Evolutionary conservation across 2,797 vertebrate genomes (phyloP).

Genomic region (Mus minutoides): DNA sequence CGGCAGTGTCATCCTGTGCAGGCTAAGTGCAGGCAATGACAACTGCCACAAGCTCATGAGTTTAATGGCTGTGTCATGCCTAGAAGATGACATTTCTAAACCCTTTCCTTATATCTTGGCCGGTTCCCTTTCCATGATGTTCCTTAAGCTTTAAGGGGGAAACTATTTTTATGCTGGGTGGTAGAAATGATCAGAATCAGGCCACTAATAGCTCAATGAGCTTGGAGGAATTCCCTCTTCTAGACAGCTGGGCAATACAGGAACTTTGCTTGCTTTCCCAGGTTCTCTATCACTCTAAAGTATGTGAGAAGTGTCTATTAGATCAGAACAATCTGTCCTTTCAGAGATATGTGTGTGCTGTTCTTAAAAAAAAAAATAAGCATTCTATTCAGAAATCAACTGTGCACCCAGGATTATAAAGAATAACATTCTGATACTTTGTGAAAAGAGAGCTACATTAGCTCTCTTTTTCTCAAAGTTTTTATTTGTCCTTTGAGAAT

Average conservation of each 20-base stretch:
- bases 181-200: not conserved
- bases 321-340: not conserved
- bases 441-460: not conserved
- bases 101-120: not conserved
- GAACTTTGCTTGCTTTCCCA: not conserved
- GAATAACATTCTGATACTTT: not conserved
- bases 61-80: not conserved
- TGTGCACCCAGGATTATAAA: not conserved
- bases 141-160: rapidly evolving
- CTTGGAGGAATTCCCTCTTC: not conserved
- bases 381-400: not conserved
- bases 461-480: not conserved
- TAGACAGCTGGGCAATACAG: too few relatives aligned
- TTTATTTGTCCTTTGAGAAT: not conserved
- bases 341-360: rapidly evolving
- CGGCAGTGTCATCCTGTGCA: not conserved
- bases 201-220: rapidly evolving
- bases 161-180: not conserved
- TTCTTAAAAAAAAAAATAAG: not conserved
- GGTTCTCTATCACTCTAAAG: not conserved
- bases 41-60: not conserved
- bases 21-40: not conserved
- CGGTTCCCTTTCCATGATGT: not conserved
- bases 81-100: not conserved
- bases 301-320: too few relatives aligned